phyloP scores from a whole-genome alignment of 2,888 invertebrate species.

The Lingula anatina region DNA sequence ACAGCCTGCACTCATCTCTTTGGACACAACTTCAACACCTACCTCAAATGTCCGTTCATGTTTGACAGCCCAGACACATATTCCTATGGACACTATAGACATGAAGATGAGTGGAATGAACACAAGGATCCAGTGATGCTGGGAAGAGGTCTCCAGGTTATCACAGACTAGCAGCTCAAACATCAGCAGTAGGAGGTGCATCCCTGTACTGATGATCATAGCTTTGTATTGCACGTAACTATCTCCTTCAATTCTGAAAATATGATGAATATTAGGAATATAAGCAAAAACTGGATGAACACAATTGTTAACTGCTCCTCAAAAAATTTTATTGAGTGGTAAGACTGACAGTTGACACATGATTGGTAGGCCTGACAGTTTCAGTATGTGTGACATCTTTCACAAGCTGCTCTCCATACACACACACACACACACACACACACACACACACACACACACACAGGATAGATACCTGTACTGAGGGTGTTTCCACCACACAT shows the following conservation, averaged over 20 bases:
- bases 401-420: no score
- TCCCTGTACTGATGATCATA: conserved; percentile 91
- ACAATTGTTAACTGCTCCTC: no score
- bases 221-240: conserved; percentile 97
- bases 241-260: conserved; percentile 82
- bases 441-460: no score
- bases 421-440: no score
- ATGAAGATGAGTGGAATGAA: conserved; percentile 91
- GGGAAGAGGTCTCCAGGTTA: conserved; percentile 80
- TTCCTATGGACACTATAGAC: conserved; percentile 92
- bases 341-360: no score
- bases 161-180: conserved; percentile 95
- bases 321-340: no score
- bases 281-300: no score
- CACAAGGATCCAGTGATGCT: conserved; percentile 59
- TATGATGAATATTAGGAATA: neutral
- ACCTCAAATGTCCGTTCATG: conserved; percentile 96
- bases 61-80: conserved; percentile 97
- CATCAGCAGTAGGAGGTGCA: conserved; percentile 90
- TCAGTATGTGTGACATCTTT: no score
- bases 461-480: conserved; percentile 77
- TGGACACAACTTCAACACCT: no score
- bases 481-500: conserved; percentile 94
- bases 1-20: no score
- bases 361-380: no score